These are phyloP conservation scores for Microcebus jonahi DNA, from an alignment of 2,113 vertebrate genomes.

Conservation along the genomic window DNA sequence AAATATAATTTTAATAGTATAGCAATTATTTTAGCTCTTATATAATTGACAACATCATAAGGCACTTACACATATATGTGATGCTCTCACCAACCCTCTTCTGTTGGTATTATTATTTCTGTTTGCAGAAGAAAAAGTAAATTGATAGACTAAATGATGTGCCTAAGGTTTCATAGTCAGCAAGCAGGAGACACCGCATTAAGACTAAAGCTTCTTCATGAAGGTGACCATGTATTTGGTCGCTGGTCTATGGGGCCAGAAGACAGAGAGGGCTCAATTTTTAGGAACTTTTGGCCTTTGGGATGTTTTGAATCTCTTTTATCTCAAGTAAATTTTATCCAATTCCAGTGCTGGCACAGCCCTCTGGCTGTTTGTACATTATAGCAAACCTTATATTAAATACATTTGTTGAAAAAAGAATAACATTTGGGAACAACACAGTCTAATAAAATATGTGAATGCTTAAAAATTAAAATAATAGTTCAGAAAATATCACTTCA, in stretches of 20 bases:
- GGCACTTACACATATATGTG: not conserved
- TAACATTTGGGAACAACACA: not conserved
- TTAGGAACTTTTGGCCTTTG: not conserved
- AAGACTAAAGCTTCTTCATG: not conserved
- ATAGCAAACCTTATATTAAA: not conserved
- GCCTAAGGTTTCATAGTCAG: not conserved
- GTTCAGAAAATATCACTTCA: not conserved
- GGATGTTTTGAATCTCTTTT: not conserved
- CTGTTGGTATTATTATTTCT: not conserved
- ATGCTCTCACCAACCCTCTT: not conserved
- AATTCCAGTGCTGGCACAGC: not conserved
- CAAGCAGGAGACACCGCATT: not conserved
- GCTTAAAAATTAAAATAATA: not conserved
- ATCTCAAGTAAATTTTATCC: not conserved
- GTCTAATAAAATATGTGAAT: not conserved
- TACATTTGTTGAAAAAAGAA: not conserved
- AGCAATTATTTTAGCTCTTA: not conserved
- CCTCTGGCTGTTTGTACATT: not conserved
- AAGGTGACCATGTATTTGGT: not conserved
- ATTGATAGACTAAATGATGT: not conserved
- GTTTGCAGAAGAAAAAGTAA: not conserved
- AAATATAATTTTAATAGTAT: constrained; percentile 1
- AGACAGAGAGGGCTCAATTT: not conserved
- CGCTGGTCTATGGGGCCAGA: not conserved
- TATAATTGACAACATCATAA: not conserved